Percentiles rank a stretch among this genome's conserved stretches.
Conservation (phyloP, 2,888 invertebrate species). For the Apamea sordens region DNA sequence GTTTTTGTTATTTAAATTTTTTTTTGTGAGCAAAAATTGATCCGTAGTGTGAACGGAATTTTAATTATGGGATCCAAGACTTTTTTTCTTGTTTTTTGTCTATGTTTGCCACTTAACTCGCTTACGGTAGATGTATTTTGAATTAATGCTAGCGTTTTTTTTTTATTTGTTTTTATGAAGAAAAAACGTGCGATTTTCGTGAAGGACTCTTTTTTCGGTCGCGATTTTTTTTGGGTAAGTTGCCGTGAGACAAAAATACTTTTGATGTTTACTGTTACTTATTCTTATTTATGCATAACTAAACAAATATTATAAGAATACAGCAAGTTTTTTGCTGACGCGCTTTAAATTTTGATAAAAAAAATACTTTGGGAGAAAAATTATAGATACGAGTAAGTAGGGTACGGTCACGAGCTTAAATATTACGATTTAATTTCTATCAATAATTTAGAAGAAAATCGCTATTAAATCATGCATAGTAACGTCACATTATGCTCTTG, state of each 20-base stretch:
- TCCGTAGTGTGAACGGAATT: conserved; percentile 77
- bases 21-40: conserved; percentile 66
- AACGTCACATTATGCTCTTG: too few species aligned
- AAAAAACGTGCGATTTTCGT: conserved; percentile 72
- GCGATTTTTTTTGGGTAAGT: background rate
- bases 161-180: conserved; percentile 16
- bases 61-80: conserved; percentile 66
- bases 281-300: conserved; percentile 12
- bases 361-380: background rate
- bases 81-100: conserved; percentile 68
- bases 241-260: conserved; percentile 27
- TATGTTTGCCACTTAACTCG: conserved; percentile 77
- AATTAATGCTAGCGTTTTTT: conserved; percentile 69
- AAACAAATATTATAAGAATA: background rate
- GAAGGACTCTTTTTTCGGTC: conserved; percentile 23
- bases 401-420: background rate
- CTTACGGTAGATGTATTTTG: conserved; percentile 77
- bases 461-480: too few species aligned
- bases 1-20: conserved; percentile 71
- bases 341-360: background rate
- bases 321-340: background rate
- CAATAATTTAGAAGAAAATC: too few species aligned
- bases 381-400: too few species aligned
- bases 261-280: conserved; percentile 1
- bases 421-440: background rate